phyloP scores from a whole-genome alignment of 1,140 invertebrate genomes.

The Fopius arisanus region DNA sequence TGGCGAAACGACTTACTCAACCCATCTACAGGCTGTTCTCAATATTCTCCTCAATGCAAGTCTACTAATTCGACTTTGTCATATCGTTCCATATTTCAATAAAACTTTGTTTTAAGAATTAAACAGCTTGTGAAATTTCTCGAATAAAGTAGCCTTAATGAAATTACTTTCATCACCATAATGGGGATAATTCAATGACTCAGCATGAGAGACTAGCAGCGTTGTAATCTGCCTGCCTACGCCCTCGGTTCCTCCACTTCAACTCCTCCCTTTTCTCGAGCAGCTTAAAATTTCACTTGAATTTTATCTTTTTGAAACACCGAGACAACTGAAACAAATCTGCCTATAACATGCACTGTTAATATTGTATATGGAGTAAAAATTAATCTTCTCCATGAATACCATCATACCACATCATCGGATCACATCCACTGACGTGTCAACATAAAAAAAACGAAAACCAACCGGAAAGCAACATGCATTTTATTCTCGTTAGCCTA shows the following conservation, averaged over 20 bases:
- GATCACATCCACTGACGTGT: background rate
- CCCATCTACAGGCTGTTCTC: too few relatives aligned
- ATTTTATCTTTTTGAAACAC: too few relatives aligned
- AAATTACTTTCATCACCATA: slow-evolving; percentile 1
- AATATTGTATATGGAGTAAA: too few relatives aligned
- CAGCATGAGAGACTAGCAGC: background rate
- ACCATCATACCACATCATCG: background rate
- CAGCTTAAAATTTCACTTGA: background rate
- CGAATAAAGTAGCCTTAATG: background rate
- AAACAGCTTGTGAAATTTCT: background rate
- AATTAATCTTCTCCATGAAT: too few relatives aligned
- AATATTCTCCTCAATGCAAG: too few relatives aligned
- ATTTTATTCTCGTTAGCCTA: slow-evolving; percentile 7
- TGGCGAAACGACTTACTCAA: slow-evolving; percentile 17
- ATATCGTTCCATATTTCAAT: background rate
- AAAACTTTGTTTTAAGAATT: background rate
- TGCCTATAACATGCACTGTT: too few relatives aligned
- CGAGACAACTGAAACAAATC: too few relatives aligned
- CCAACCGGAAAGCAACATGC: background rate
- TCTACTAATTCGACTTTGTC: too few relatives aligned
- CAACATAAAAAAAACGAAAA: background rate
- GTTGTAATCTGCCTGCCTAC: background rate
- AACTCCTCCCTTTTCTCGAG: background rate
- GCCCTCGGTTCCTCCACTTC: background rate
- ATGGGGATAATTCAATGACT: slow-evolving; percentile 4